Conservation (phyloP, 2,113 vertebrate genomes). For the Cololabis saira region DNA sequence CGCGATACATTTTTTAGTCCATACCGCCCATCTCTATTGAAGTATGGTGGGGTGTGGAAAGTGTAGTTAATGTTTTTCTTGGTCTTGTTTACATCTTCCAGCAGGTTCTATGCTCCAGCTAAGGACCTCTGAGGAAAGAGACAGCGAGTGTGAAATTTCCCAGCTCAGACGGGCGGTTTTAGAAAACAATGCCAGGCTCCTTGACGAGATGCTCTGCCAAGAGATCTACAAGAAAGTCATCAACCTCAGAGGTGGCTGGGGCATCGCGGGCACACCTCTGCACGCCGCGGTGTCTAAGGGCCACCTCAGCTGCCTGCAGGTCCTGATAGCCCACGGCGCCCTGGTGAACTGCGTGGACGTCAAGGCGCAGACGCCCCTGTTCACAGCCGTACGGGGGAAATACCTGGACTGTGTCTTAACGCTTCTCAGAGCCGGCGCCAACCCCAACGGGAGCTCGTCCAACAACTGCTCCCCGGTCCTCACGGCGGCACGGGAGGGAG, state of each 20-base stretch:
- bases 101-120: conserved; percentile 84
- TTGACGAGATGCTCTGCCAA: conserved; percentile 85
- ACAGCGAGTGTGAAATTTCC: conserved; percentile 72
- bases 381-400: conserved; percentile 80
- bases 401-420: conserved; percentile 80
- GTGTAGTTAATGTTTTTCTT: background rate
- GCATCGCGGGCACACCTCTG: conserved; percentile 88
- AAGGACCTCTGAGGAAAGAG: conserved; percentile 69
- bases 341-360: conserved; percentile 80
- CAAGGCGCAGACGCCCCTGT: conserved; percentile 85
- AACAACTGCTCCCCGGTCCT: conserved; percentile 93
- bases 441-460: conserved; percentile 87
- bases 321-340: conserved; percentile 88
- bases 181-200: conserved; percentile 80
- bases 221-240: conserved; percentile 87
- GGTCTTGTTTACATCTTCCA: background rate
- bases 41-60: too few species aligned
- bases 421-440: conserved; percentile 82
- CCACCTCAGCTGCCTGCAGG: conserved; percentile 83
- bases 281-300: conserved; percentile 88
- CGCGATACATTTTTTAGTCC: too few species aligned
- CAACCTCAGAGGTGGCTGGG: conserved; percentile 91
- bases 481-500: conserved; percentile 88
- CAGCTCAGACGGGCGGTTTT: conserved; percentile 84
- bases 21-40: too few species aligned